Percentiles rank a stretch among this genome's conserved stretches.
Conservation (phyloP, 2,888 invertebrate species). For the Teleogryllus oceanicus region DNA sequence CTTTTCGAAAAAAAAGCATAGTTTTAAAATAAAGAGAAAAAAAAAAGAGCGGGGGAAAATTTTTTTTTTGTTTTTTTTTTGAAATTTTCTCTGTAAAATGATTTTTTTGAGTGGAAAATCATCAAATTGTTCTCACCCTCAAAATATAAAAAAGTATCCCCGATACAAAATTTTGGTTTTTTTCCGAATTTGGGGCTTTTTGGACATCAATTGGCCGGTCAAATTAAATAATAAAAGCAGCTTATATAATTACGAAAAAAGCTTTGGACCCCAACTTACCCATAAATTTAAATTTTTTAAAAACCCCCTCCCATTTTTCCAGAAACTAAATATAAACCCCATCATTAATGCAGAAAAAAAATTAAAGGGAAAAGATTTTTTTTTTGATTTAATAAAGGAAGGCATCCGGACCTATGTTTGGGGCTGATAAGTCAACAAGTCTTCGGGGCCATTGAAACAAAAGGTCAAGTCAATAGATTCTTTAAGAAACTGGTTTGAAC, state of each 20-base stretch:
- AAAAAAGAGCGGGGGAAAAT: no score
- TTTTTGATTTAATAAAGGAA: neutral
- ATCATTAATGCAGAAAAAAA: slow-evolving; percentile 28
- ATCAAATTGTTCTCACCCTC: no score
- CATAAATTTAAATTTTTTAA: slow-evolving; percentile 30
- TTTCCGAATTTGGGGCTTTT: no score
- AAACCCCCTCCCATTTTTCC: slow-evolving; percentile 31
- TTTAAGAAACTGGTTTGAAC: neutral
- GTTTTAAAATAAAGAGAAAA: no score
- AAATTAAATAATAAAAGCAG: neutral
- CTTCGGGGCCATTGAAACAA: slow-evolving; percentile 21
- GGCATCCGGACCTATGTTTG: slow-evolving; percentile 3
- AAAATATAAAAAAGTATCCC: no score
- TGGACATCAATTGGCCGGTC: no score
- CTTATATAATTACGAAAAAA: neutral
- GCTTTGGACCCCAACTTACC: neutral
- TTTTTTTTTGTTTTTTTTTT: no score
- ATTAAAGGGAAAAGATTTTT: neutral
- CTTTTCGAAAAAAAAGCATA: no score
- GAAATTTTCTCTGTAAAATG: no score
- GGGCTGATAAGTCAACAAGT: neutral
- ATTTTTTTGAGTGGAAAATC: no score
- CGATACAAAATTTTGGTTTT: no score
- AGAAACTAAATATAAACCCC: slow-evolving; percentile 28
- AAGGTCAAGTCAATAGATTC: slow-evolving; percentile 18